phyloP scores from a whole-genome alignment of 2,797 vertebrate genomes.

The Catamblyrhynchus diadema region DNA sequence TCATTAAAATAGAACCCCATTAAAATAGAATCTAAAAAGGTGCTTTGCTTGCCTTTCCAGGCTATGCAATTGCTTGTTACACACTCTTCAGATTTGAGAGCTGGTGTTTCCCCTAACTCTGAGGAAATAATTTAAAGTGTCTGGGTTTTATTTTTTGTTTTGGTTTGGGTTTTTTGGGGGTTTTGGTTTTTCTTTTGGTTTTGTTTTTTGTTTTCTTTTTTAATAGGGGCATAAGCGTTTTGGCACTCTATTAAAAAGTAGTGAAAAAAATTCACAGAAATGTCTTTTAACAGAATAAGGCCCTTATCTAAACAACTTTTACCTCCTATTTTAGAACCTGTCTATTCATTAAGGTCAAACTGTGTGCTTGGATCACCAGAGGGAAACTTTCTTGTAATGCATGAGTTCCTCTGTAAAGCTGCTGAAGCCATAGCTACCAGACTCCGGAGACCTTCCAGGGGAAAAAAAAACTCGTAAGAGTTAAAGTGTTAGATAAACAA shows the following conservation, averaged over 20 bases:
- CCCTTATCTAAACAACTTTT: not conserved
- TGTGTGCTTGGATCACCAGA: not conserved
- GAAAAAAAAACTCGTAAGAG: fast-evolving
- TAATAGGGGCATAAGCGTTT: not conserved
- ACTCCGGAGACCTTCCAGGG: not conserved
- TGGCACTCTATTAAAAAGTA: not conserved
- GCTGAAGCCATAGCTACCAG: not conserved
- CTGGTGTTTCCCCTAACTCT: not conserved
- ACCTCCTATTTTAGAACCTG: not conserved
- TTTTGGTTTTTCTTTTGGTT: not conserved
- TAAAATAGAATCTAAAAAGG: not conserved
- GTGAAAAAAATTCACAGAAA: not conserved
- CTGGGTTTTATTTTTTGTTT: not conserved
- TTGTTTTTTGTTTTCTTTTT: not conserved
- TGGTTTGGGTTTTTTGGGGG: no score
- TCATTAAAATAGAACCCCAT: not conserved
- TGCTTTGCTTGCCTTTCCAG: not conserved
- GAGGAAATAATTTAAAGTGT: not conserved
- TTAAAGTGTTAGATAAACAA: not conserved
- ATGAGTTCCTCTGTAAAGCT: not conserved
- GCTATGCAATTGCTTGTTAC: not conserved
- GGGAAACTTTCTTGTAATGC: not conserved
- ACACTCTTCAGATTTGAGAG: not conserved
- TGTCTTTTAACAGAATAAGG: not conserved
- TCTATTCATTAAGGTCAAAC: not conserved